Base-by-base conservation (phyloP, 2,888 invertebrate genomes). In the Phlogophora meticulosa region DNA sequence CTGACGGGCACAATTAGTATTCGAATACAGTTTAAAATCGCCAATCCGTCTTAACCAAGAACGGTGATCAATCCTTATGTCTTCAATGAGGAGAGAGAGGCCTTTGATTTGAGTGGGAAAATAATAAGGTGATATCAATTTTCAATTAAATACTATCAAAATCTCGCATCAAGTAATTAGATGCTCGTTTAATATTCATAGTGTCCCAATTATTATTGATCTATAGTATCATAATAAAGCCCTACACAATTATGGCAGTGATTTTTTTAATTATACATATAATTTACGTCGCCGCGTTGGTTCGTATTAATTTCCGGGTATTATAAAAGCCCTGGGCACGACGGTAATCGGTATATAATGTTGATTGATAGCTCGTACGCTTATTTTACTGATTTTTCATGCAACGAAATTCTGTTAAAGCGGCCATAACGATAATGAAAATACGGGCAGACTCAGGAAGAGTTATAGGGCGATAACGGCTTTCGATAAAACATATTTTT, bases 311-410 rank as follows among this genome's bases (percentile, higher is more conserved):
- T 92, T 90, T 90, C 91, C 91, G 89, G 89, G 83, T 84, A 87
- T 90, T 90, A 89, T 80, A 87, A 85, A 76, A 84, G 78, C 76
- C 77, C 75, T 77, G 78, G 76, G 66, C 77, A 74, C 84, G 83
- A 76, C 87, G 85, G 88, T 92, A 92, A 93, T 91, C 88, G 90
- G 85, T 85, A 87, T 88, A 90, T 92, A 92, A 93, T 91, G 81
- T 91, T 93, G 92, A 93, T 93, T 90, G 92, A 93, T 93, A 87
- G 89, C 88, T 86, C 75, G 51, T 76, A 84, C 86, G 80, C 72
- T 85, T 85, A 83, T 86, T 89, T 90, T 89, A 90, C 88, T 85
- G 87, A 91, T 90, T 90, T 92, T 92, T 90, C 89, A 90, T 88
- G 87, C 82, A 83, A 87, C 85, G 78, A 86, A 87, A 85, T 88